Percentiles rank a stretch among this genome's conserved stretches.
phyloP scores from a whole-genome alignment of 2,888 invertebrate genomes.

The Galeruca laticollis region DNA sequence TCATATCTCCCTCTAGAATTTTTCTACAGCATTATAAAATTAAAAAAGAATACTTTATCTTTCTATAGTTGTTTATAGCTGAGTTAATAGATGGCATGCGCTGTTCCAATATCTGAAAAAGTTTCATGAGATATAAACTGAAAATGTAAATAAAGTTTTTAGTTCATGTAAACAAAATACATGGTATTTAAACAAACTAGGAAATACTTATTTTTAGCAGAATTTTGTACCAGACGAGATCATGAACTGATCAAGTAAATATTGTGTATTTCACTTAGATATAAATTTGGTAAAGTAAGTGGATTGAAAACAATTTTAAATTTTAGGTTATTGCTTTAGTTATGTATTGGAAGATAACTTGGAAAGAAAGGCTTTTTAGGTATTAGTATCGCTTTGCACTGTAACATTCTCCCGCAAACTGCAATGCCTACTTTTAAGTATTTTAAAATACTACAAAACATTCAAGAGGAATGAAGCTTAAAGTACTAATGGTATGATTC shows the following conservation, averaged over 20 bases:
- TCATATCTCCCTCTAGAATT: no score
- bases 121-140: not conserved
- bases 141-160: conserved; percentile 35
- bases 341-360: conserved; percentile 29
- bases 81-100: not conserved
- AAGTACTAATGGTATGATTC: conserved; percentile 52
- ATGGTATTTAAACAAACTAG: conserved; percentile 29
- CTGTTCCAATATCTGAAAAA: not conserved
- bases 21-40: no score
- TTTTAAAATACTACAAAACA: conserved; percentile 34
- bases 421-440: conserved; percentile 38
- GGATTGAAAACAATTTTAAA: conserved; percentile 26
- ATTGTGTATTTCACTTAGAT: conserved; percentile 24
- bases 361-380: conserved; percentile 39
- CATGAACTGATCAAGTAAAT: conserved; percentile 41
- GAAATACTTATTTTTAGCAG: conserved; percentile 38
- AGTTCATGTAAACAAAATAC: conserved; percentile 35
- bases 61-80: not conserved
- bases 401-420: conserved; percentile 36
- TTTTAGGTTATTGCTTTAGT: conserved; percentile 43
- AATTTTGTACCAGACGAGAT: conserved; percentile 26
- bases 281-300: conserved; percentile 38
- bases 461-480: conserved; percentile 54
- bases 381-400: conserved; percentile 40
- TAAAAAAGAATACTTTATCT: not conserved